These are phyloP conservation scores for Otus scops DNA, from an alignment of 2,797 vertebrate genomes.

Conservation along the genomic window DNA sequence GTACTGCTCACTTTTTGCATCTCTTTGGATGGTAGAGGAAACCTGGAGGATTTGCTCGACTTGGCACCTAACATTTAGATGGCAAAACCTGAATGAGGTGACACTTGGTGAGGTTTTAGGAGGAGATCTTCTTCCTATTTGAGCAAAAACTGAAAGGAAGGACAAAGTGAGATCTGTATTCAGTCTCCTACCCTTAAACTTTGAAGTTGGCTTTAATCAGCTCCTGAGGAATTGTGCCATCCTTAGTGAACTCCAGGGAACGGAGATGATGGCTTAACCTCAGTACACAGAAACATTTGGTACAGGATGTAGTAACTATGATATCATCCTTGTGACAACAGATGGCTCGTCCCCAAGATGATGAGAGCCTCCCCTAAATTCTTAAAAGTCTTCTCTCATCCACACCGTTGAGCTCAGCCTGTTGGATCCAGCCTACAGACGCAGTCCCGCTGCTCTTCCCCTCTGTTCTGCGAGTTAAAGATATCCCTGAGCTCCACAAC, in stretches of 20 bases:
- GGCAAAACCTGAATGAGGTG: not conserved
- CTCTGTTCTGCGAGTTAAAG: conserved; percentile 36
- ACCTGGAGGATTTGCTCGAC: not conserved
- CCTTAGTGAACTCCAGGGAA: not conserved
- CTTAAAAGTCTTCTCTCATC: not conserved
- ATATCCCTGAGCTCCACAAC: not conserved
- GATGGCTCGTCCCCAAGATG: not conserved
- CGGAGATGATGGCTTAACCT: not conserved
- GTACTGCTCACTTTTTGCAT: not conserved
- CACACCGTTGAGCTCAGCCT: not conserved
- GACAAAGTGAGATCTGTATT: not conserved
- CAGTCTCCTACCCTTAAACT: not conserved
- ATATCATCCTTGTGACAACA: not conserved
- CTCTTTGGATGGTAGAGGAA: not conserved
- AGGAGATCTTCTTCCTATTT: not conserved
- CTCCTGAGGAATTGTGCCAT: not conserved
- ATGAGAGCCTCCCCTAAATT: not conserved
- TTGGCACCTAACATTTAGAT: not conserved
- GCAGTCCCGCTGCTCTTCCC: not conserved
- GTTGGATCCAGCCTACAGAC: conserved; percentile 49
- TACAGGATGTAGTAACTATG: not conserved
- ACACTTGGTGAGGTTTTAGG: not conserved
- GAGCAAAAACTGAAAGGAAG: not conserved
- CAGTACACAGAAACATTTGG: not conserved
- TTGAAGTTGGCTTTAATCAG: not conserved